Conservation (phyloP, 2,797 vertebrate genomes). For the Paramormyrops hopkinsi region DNA sequence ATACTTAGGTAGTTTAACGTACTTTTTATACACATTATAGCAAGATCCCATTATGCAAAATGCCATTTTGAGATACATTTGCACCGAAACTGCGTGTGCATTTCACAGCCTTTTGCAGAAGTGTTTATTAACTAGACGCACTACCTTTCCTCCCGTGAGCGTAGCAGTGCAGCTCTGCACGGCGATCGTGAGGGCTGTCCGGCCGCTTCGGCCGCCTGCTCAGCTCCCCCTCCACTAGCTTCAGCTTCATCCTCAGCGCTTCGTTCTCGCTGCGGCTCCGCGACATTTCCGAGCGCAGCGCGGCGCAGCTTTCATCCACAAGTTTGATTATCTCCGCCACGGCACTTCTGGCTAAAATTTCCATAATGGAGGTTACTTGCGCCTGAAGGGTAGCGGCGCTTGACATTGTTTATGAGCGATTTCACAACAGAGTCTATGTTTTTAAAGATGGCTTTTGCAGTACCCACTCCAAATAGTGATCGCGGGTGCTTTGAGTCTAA, state of each 20-base stretch:
- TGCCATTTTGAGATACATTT: neutral
- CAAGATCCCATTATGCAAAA: neutral
- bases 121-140: neutral
- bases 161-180: neutral
- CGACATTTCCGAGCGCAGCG: constrained; percentile 55
- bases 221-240: constrained; percentile 56
- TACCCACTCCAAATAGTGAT: neutral
- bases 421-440: neutral
- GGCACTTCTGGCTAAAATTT: constrained; percentile 56
- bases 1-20: neutral
- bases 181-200: neutral
- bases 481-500: neutral
- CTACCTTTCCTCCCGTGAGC: neutral
- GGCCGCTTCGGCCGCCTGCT: constrained; percentile 33
- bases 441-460: neutral
- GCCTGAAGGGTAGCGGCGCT: constrained; percentile 42
- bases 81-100: neutral
- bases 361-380: constrained; percentile 61
- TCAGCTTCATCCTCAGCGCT: constrained; percentile 51
- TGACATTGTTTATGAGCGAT: constrained; percentile 39
- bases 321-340: constrained; percentile 58
- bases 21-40: neutral
- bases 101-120: neutral
- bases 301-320: constrained; percentile 58
- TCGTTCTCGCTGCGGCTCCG: constrained; percentile 58